A percentile compares a stretch with the other conserved stretches of the same genome.
Conservation (phyloP, 2,797 vertebrate genomes). For the Pseudomugil gertrudae region DNA sequence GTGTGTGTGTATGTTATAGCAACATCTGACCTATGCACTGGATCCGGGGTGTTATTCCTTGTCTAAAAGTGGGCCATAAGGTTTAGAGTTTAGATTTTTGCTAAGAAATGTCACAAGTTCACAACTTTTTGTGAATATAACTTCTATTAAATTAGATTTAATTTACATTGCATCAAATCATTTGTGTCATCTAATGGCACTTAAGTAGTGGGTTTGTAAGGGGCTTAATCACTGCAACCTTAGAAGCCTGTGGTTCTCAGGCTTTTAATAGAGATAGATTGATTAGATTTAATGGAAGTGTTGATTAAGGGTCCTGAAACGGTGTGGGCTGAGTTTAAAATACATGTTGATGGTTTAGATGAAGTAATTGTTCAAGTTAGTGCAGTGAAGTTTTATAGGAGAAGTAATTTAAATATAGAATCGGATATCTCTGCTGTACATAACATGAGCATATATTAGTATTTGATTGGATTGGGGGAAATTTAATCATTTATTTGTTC, state of each 20-base stretch:
- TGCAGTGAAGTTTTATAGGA: neutral
- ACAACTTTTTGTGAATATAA: neutral
- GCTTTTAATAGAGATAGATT: conserved; percentile 4
- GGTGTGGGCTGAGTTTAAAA: neutral
- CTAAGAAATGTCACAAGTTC: conserved; percentile 3
- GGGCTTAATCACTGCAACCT: conserved; percentile 13
- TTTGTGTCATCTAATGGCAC: neutral
- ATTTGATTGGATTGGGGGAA: neutral
- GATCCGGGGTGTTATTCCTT: conserved; percentile 37
- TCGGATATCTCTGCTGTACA: neutral
- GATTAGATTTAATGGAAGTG: conserved; percentile 1
- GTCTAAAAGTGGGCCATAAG: conserved; percentile 13
- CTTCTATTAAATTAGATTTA: neutral
- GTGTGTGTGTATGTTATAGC: conserved; percentile 23
- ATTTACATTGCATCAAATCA: conserved; percentile 6
- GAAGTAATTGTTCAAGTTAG: neutral
- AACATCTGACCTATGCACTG: conserved; percentile 53
- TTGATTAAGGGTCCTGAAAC: conserved; percentile 3
- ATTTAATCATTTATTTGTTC: neutral
- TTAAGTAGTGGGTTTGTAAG: neutral
- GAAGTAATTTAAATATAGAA: neutral
- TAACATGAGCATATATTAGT: neutral
- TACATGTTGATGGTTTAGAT: conserved; percentile 1
- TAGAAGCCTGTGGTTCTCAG: conserved; percentile 5
- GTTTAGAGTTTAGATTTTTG: conserved; percentile 4